Evolutionary conservation across 2,888 invertebrate genomes (phyloP).

Genomic region (Ophion ventricosus): DNA sequence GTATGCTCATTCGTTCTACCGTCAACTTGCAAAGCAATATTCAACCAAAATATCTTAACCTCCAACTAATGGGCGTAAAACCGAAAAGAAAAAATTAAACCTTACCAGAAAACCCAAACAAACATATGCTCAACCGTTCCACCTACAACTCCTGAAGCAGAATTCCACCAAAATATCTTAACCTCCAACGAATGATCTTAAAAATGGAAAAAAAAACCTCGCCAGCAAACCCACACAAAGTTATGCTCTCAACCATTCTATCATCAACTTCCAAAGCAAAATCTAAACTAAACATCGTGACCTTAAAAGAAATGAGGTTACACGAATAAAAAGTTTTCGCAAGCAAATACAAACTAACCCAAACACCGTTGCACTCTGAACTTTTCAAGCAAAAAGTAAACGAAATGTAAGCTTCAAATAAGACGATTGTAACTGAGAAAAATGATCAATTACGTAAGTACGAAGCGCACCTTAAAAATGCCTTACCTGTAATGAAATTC

Average conservation of each 20-base stretch:
- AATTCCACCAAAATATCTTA: background rate
- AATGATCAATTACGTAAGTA: background rate
- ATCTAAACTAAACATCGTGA: background rate
- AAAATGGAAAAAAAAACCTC: background rate
- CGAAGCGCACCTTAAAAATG: constrained; percentile 32
- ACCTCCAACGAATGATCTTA: background rate
- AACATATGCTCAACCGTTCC: background rate
- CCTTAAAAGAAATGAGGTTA: background rate
- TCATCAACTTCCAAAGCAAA: background rate
- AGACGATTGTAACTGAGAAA: constrained; percentile 52
- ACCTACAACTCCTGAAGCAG: background rate
- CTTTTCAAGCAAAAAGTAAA: background rate
- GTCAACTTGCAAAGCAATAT: too few species aligned
- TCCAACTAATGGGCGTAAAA: too few species aligned
- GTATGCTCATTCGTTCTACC: too few species aligned
- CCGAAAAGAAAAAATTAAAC: too few species aligned
- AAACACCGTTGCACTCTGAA: background rate
- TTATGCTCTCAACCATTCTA: background rate
- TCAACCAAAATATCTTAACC: too few species aligned
- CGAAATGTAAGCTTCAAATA: constrained; percentile 13
- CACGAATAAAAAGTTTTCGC: background rate
- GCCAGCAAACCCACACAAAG: background rate
- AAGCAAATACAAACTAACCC: background rate
- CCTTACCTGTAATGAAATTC: constrained; percentile 22
- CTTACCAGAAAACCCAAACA: background rate